phyloP scores from a whole-genome alignment of 2,797 vertebrate genomes.

The Mycteria americana region DNA sequence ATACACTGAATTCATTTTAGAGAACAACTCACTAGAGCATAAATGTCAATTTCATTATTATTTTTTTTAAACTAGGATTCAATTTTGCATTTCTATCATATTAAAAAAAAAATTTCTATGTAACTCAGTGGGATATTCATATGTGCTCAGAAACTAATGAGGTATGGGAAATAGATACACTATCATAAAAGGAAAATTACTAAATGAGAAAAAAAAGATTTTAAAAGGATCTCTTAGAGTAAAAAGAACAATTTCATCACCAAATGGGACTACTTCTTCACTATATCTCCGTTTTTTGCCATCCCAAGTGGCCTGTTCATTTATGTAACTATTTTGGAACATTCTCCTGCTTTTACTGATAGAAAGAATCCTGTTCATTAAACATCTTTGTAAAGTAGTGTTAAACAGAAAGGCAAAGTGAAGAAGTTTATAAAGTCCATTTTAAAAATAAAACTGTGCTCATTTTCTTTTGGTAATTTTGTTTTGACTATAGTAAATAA shows the following conservation, averaged over 20 bases:
- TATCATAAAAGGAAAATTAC: slow-evolving; percentile 77
- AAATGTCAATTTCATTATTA: slow-evolving; percentile 74
- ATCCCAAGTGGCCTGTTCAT: slow-evolving; percentile 40
- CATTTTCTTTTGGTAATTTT: background rate
- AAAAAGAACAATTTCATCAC: slow-evolving; percentile 62
- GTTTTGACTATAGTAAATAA: background rate
- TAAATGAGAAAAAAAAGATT: slow-evolving; percentile 72
- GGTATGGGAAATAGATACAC: slow-evolving; percentile 76
- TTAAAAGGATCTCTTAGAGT: slow-evolving; percentile 62
- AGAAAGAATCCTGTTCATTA: slow-evolving; percentile 22
- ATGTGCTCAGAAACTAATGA: slow-evolving; percentile 78
- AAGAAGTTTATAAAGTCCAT: background rate
- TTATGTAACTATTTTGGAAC: slow-evolving; percentile 59
- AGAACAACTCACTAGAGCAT: slow-evolving; percentile 69
- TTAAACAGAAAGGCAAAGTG: background rate
- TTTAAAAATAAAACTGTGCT: background rate
- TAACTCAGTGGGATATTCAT: slow-evolving; percentile 77
- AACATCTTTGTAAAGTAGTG: background rate
- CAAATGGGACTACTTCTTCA: slow-evolving; percentile 45
- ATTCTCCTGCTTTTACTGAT: background rate
- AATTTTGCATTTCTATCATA: slow-evolving; percentile 77
- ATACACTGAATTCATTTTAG: slow-evolving; percentile 29
- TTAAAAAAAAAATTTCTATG: slow-evolving; percentile 71
- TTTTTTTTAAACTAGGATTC: slow-evolving; percentile 69
- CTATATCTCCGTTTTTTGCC: background rate